Base-by-base conservation (phyloP, 2,113 vertebrate genomes). In the Rhinopithecus roxellana region DNA sequence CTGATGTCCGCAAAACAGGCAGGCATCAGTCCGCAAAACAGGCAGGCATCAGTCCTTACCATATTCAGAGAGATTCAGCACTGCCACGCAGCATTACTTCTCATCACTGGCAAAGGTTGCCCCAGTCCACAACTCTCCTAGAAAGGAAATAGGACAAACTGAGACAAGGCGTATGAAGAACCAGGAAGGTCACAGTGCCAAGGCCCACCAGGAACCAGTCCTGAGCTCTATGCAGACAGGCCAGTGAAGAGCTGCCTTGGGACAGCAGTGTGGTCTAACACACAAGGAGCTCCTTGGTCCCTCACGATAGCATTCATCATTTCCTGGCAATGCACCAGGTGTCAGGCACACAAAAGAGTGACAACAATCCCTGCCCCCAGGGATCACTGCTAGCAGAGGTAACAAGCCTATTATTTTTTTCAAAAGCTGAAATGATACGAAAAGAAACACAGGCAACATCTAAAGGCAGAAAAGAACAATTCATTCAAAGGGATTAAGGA, bases 11-110 rank as follows among this genome's bases (percentile, higher is more conserved):
- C 75, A 69, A 52, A 43, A 59, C 0, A 25, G 40, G 82, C 59
- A 67, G 67, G 59, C 40, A 14, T 43, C 78, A 70, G 9, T 12
- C 50, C 98, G 40, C 75, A 69, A 52, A 43, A 59, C 0, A 25
- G 40, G 82, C 59, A 67, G 67, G 59, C 40, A 14, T 43, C 78
- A 70, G 9, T 12, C 50, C 98, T 98, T 98, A 99, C 99, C 99
- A 99, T 99, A 30, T 88, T 98, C 64, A 82, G 88, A 88, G 52
- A 69, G 95, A 75, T 89, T 95, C 89, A 86, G 86, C 43, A 8
- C 75, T 0, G 75, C 83, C 35, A 32, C 1, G 7, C 5, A 70
- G 43, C 52, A 35, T 78, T n/a, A 43, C 92, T 89, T 94, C 61
- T 96, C 83, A 94, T 86, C 88, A 93, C 95, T 80, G 20, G 82